A percentile compares a stretch with the other conserved stretches of the same genome.
phyloP scores from a whole-genome alignment of 2,113 vertebrate genomes.

The Spilogale gracilis region DNA sequence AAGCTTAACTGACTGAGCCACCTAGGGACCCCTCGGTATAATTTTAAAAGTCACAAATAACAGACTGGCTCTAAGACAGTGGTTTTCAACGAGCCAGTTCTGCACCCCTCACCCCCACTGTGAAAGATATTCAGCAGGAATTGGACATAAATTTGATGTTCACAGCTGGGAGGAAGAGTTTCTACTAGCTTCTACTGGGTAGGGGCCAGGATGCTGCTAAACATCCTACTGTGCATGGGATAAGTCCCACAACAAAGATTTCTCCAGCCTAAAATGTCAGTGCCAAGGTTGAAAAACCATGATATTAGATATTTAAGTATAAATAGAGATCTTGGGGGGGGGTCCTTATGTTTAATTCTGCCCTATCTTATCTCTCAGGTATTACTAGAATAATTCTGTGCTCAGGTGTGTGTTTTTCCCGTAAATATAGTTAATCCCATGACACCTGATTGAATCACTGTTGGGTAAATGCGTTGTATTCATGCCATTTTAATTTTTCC shows the following conservation, averaged over 20 bases:
- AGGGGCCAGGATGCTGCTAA: background rate
- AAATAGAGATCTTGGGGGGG: background rate
- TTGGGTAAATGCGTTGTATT: background rate
- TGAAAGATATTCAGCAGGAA: background rate
- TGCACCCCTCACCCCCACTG: background rate
- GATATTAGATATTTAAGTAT: background rate
- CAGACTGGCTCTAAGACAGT: background rate
- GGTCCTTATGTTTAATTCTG: background rate
- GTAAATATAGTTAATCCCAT: background rate
- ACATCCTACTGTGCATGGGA: background rate
- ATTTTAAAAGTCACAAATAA: slow-evolving; percentile 28
- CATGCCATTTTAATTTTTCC: slow-evolving; percentile 51
- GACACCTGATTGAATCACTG: background rate
- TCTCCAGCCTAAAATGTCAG: slow-evolving; percentile 15
- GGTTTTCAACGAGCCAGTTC: background rate
- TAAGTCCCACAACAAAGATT: background rate
- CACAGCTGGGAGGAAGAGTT: background rate
- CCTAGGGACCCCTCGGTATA: too few species aligned
- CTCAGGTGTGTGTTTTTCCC: background rate
- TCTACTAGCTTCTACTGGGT: background rate
- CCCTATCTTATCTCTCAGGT: background rate
- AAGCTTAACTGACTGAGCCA: too few species aligned
- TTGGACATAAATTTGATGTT: background rate
- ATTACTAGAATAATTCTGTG: slow-evolving; percentile 13
- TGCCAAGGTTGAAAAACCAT: background rate